Conservation (phyloP, 2,113 vertebrate genomes). For the Oenanthe oenanthe region DNA sequence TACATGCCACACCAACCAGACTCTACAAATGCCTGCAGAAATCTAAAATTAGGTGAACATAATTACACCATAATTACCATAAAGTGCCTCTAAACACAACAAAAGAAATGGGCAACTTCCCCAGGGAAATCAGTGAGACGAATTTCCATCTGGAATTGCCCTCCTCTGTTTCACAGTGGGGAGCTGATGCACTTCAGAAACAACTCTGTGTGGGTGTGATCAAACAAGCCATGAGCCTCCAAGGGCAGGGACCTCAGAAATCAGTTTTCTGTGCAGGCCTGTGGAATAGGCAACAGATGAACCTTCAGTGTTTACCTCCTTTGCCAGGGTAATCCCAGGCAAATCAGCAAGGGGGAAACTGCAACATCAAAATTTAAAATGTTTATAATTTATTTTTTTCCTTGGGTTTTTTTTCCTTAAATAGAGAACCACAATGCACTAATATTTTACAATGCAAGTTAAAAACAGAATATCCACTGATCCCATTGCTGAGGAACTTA, state of each 20-base stretch:
- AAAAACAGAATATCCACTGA: neutral
- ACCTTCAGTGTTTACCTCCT: neutral
- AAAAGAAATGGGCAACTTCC: neutral
- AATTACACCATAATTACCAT: neutral
- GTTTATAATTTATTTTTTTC: neutral
- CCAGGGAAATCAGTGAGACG: neutral
- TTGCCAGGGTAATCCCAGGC: neutral
- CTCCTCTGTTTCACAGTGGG: neutral
- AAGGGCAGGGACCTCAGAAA: neutral
- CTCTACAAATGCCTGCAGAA: neutral
- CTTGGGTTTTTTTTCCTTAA: neutral
- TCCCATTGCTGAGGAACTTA: neutral
- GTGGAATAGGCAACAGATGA: rapidly evolving
- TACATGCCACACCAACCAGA: neutral
- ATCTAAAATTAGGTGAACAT: slow-evolving; percentile 1
- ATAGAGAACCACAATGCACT: neutral
- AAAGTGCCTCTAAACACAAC: neutral
- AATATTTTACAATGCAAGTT: neutral
- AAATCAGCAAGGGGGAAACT: neutral
- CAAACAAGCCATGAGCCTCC: rapidly evolving
- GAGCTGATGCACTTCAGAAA: neutral
- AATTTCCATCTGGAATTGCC: neutral
- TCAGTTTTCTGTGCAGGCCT: neutral
- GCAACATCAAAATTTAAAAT: neutral
- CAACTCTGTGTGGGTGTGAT: neutral